phyloP scores from a whole-genome alignment of 2,888 invertebrate genomes.

The Drosophila paramelanica region DNA sequence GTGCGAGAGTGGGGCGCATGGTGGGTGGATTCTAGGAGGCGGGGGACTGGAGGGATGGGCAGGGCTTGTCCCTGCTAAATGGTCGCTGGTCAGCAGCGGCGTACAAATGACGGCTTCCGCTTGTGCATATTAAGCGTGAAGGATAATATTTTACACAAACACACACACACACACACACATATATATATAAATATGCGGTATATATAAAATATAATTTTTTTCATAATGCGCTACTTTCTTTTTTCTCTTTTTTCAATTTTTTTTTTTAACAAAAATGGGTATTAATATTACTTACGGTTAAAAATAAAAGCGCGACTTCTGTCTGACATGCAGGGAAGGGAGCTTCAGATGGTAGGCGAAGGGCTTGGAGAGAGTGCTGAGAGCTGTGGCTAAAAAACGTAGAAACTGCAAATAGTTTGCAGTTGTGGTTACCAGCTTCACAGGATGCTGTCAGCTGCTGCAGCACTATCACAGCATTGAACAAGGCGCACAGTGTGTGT shows the following conservation, averaged over 20 bases:
- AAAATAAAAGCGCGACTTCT: constrained; percentile 69
- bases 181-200: constrained; percentile 21
- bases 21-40: not conserved
- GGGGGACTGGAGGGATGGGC: not conserved
- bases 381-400: constrained; percentile 36
- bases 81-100: constrained; percentile 74
- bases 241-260: constrained; percentile 4
- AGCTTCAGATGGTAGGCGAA: too few species aligned
- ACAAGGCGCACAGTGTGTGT: constrained; percentile 1
- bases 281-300: constrained; percentile 81
- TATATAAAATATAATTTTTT: constrained; percentile 55
- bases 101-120: constrained; percentile 81
- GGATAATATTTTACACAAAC: constrained; percentile 76
- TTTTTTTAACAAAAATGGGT: constrained; percentile 65
- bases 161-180: constrained; percentile 31
- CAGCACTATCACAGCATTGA: constrained; percentile 34
- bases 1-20: not conserved
- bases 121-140: constrained; percentile 81
- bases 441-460: constrained; percentile 47
- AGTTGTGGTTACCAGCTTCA: constrained; percentile 33
- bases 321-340: constrained; percentile 50
- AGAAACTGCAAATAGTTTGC: constrained; percentile 40
- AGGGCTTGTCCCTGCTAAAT: constrained; percentile 61
- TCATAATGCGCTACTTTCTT: constrained; percentile 40
- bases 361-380: not conserved